Evolutionary conservation across 2,797 vertebrate species (phyloP).

Genomic region (Epinephelus malabaricus): DNA sequence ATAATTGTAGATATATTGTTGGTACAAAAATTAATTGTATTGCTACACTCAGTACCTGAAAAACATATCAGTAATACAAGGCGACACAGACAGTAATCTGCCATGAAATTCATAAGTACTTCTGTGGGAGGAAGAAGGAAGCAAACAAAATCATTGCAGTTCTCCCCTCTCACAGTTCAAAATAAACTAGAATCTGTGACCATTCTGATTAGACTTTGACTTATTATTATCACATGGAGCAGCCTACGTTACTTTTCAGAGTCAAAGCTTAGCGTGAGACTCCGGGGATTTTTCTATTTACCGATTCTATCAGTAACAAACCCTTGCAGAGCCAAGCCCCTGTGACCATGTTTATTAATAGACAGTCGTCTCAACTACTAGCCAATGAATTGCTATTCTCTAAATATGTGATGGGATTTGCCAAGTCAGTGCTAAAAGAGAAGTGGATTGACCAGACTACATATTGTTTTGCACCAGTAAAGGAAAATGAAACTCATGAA

Average conservation of each 20-base stretch:
- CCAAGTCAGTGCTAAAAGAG: conserved; percentile 31
- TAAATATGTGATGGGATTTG: conserved; percentile 50
- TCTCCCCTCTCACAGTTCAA: conserved; percentile 33
- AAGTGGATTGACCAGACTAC: conserved; percentile 26
- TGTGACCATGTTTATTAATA: conserved; percentile 69
- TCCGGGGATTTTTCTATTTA: conserved; percentile 65
- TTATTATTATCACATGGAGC: conserved; percentile 56
- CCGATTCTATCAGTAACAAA: conserved; percentile 61
- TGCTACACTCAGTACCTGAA: conserved; percentile 3
- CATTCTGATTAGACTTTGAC: conserved; percentile 50
- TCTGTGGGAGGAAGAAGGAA: conserved; percentile 20
- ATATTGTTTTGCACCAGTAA: conserved; percentile 26
- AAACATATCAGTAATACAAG: conserved; percentile 21
- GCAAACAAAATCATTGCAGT: conserved; percentile 34
- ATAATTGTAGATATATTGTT: neutral
- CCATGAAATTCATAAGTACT: conserved; percentile 34
- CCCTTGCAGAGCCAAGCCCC: conserved; percentile 52
- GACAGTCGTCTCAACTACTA: conserved; percentile 44
- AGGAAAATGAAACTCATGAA: conserved; percentile 11
- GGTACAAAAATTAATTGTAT: conserved; percentile 1
- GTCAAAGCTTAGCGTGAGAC: conserved; percentile 49
- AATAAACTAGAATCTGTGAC: conserved; percentile 64
- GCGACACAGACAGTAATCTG: conserved; percentile 21
- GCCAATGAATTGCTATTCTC: conserved; percentile 51
- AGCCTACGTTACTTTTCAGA: conserved; percentile 44